Evolutionary conservation across 2,888 invertebrate species (phyloP), one percentile per base, ranked within the genome.

Genomic region (Plagodis dolabraria): DNA sequence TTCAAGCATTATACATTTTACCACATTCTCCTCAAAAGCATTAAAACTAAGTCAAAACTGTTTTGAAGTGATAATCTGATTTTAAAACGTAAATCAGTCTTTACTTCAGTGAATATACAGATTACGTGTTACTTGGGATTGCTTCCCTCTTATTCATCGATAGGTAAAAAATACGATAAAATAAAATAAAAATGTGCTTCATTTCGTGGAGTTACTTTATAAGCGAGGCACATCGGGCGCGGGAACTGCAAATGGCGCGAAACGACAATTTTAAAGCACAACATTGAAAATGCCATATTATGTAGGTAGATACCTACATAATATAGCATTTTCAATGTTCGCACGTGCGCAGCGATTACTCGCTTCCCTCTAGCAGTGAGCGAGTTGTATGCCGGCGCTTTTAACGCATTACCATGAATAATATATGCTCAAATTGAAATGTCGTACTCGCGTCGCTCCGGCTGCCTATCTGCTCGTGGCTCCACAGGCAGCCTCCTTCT

Each of bases 361-460:
- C 85, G 88, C 82, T 79, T 70, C 72, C 79, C 80, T 78, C 82
- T 73, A 79, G 76, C 74, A 77, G 79, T 71, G 78, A 85, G 83
- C 83, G 81, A 85, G 83, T 85, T 83, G 85, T 86, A 83, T 85
- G 87, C 80, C 80, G 77, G 83, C 83, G 90, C 91, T 92, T 91
- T 90, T 90, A 92, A 90, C 90, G 91, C 87, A 91, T 91, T 92
- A 92, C 89, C 90, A 87, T 92, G 92, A 91, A 92, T 92, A 92
- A 92, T 89, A 92, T 91, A 92, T 88, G 79, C 86, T 84, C 86
- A 91, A 91, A 92, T 92, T 92, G 92, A 92, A 91, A 91, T 89
- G 90, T 90, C 92, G 92, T 86, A 88, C 89, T 89, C 89, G 82
- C 80, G 86, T 87, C 86, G 86, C 86, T 86, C 84, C 78, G 76